Evolutionary conservation across 2,797 vertebrate species (phyloP), one percentile per base, ranked within the genome.

Genomic region (Hylomyscus alleni): DNA sequence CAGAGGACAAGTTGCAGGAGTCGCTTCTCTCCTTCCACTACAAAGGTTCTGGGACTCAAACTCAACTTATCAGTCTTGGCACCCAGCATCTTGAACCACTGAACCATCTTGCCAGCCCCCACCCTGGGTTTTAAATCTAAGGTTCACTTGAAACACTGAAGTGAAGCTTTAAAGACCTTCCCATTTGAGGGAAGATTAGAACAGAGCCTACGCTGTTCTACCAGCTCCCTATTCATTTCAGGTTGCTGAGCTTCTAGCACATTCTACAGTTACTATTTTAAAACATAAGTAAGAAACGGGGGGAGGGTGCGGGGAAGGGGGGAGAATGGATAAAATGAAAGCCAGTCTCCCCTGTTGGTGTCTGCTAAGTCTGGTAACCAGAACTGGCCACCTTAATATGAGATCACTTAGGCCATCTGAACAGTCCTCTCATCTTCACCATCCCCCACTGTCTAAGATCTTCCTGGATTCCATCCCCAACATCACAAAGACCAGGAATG

Each of bases 391-490:
- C 29, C 65, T 50, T 56, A 4, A 2, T 24, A 15, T 73, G 13
- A 29, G 19, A 14, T 52, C 40, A 37, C 22, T 29, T 34, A 73
- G 76, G 34, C 29, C 22, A 72, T 29, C 40, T 0, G 15, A 17
- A 34, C n/a, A 40, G 73, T 14, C 22, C 73, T 50, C 7, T 37
- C 4, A 34, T 4, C 72, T 19, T 60, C 40, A 52, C 29, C 0
- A 5, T 10, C 1, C 6, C 17, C 76, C 19, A 4, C 3, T 17
- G 2, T 37, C 6, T 7, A 34, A 13, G 20, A 5, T 17, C 24
- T 58, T 76, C 26, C 34, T 15, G 1, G 0, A 13, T 69, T 50
- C 31, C 60, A 29, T 72, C 24, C 34, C 60, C 77, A 26, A 54
- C 24, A n/a, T 76, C 47, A 72, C 58, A 47, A 5, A 84, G 37